Base-by-base conservation (phyloP, 2,113 vertebrate genomes). In the Syngnathus typhle region DNA sequence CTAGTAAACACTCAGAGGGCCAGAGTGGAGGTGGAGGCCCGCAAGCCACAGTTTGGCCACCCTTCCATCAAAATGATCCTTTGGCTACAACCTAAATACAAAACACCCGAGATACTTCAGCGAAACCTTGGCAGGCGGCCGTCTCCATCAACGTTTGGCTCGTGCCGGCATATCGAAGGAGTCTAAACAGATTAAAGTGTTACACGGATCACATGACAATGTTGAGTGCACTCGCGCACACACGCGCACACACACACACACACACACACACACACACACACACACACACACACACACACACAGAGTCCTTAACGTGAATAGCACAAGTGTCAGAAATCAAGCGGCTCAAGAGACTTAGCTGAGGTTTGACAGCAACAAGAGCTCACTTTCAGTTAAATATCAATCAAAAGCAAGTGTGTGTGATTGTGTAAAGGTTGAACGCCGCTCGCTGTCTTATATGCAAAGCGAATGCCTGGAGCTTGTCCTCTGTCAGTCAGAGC, bases 141-240 rank as follows among this genome's bases (percentile, higher is more conserved):
- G 60, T 64, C 71, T 58, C 13, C 62, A 76, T 81, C 69, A 81
- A 81, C 88, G 85, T 83, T 77, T 63, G 63, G 59, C 77, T 79
- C 62, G 78, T 65, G 75, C 82, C 74, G 72, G 84, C 88, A 86
- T 66, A 82, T 67, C 81, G 87, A 81, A 78, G 78, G 82, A 85
- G 87, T 88, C 85, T 89, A 89, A 91, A 91, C 87, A 91, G 91
- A 92, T 92, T 83, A 86, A 88, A 87, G 78, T 85, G 87, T 89
- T 88, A 89, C 82, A 76, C 69, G 87, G 89, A 81, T 91, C 89
- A 91, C 86, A 88, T 89, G 76, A 83, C 73, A 86, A 84, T 88
- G 86, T 81, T 49, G 21, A n/a, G 10, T 39, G 11, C 7, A 38
- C 56, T 8, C 58, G 19, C 58, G 36, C 21, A 13, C 54, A 27